Evolutionary conservation across 1,140 invertebrate species (phyloP), one percentile per base, ranked within the genome.

Genomic region (Pseudachorutes palmiensis): DNA sequence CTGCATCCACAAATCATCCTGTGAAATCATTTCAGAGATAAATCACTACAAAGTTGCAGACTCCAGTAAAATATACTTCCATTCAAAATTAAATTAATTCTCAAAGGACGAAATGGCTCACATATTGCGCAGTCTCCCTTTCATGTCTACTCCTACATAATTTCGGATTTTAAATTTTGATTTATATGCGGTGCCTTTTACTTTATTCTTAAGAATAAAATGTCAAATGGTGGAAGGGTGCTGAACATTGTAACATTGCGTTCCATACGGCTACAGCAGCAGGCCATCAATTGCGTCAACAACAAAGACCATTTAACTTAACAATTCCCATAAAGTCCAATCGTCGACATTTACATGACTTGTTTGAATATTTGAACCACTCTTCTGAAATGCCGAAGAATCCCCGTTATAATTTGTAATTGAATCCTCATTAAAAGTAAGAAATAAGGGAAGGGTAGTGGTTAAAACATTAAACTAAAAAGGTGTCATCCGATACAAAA

Each of bases 1-100:
- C 30, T 76, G 74, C 60, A 75, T 75, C 77, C 76, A 78, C 68
- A 72, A 65, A 66, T 76, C 76, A 59, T 73, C 74, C 75, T 78
- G 75, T n/a, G 71, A 58, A 41, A 9, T 41, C 36, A 41, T 19
- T 19, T 9, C 36, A 41, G 19, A 9, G 19, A 41, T 9, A 41
- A 19, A 41, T 5, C 36, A 41, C 5, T 41, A 19, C 19, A 41
- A 5, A 41, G 19, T 9, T 9, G 36, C 5, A 5, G 19, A 41
- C 19, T 41, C 19, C 36, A 41, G 5, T 19, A 41, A 9, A 19
- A 9, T 41, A 41, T 9, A 19, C 5, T 9, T 5, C 19, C 5
- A 41, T 41, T 41, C 5, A 41, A 9, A 9, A 41, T 41, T 5
- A 19, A 5, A 41, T 19, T 41, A 41, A 5, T 41, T 41, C 36